phyloP scores from a whole-genome alignment of 1,140 invertebrate species.

The Phenacoccus solenopsis region DNA sequence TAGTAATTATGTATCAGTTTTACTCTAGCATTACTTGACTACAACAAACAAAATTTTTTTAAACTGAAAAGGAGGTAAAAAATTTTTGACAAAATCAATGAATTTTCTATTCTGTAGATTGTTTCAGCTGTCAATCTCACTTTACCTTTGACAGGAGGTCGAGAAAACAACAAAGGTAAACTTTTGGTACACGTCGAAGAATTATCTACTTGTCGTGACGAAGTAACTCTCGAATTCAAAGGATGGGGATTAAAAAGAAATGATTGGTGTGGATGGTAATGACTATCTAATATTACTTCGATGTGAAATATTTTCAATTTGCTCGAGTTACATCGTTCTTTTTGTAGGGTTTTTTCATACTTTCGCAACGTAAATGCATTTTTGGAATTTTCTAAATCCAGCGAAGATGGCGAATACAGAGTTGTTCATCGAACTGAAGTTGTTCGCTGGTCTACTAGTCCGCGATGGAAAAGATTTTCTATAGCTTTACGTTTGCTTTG shows the following conservation, averaged over 20 bases:
- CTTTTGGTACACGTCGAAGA: slow-evolving; percentile 40
- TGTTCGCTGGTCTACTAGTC: slow-evolving; percentile 40
- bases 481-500: slow-evolving; percentile 40
- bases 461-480: slow-evolving; percentile 42
- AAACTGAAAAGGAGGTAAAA: too few species aligned
- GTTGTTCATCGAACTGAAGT: slow-evolving; percentile 37
- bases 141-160: slow-evolving; percentile 23
- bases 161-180: slow-evolving; percentile 28
- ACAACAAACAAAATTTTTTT: too few species aligned
- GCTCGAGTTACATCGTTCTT: too few species aligned
- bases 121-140: slow-evolving; percentile 32
- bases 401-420: slow-evolving; percentile 34
- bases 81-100: too few species aligned
- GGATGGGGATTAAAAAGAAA: slow-evolving; percentile 32
- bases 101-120: too few species aligned
- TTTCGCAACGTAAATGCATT: slow-evolving; percentile 37
- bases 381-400: slow-evolving; percentile 38
- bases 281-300: too few species aligned
- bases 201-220: slow-evolving; percentile 38
- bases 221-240: slow-evolving; percentile 35
- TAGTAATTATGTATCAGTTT: too few species aligned
- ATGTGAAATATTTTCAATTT: too few species aligned
- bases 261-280: slow-evolving; percentile 38
- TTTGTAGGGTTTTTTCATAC: slow-evolving; percentile 22
- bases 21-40: too few species aligned